These are phyloP conservation scores for Homarus americanus DNA, from an alignment of 1,140 invertebrate species.

Conservation along the genomic window DNA sequence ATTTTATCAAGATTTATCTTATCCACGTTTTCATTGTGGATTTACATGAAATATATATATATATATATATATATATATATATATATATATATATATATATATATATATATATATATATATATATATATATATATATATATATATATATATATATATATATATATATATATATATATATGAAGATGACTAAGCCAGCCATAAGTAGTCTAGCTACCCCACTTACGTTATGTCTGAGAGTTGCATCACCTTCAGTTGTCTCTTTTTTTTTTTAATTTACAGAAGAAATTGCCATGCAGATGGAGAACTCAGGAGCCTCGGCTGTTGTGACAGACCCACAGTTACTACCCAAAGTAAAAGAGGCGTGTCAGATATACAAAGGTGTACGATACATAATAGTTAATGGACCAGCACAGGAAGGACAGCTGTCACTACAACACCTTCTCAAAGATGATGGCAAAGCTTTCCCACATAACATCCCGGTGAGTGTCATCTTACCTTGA, in stretches of 20 bases:
- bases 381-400: conserved; percentile 42
- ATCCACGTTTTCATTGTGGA: too few relatives aligned
- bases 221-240: background rate
- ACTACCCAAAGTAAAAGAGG: conserved; percentile 34
- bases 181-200: too few relatives aligned
- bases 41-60: too few relatives aligned
- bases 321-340: conserved; percentile 27
- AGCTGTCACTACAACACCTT: conserved; percentile 23
- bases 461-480: conserved; percentile 49
- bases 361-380: conserved; percentile 22
- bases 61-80: background rate
- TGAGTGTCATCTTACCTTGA: background rate
- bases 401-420: conserved; percentile 14
- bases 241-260: background rate
- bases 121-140: too few relatives aligned
- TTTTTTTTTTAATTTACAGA: conserved; percentile 27
- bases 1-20: too few relatives aligned
- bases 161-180: too few relatives aligned
- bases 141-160: too few relatives aligned
- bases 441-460: conserved; percentile 55
- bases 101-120: too few relatives aligned
- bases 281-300: conserved; percentile 46
- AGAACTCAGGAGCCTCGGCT: conserved; percentile 8
- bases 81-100: conserved; percentile 1
- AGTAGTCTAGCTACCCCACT: too few relatives aligned